Base-by-base conservation (phyloP, 2,888 invertebrate genomes). In the Tipula lateralis region DNA sequence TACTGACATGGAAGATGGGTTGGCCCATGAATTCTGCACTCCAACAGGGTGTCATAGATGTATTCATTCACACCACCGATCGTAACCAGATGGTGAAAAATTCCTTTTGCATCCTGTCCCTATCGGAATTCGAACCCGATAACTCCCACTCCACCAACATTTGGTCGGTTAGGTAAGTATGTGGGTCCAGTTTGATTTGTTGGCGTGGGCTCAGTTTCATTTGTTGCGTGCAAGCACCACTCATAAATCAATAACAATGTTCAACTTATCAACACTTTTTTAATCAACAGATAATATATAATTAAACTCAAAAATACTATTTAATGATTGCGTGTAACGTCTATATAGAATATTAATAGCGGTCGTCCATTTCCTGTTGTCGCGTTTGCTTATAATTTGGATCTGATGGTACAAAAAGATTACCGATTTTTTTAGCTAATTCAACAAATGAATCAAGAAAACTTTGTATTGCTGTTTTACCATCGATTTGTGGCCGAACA, bases 401-500 rank as follows among this genome's bases (percentile, higher is more conserved):
- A 32, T 82, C 32, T 30, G 82, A 82, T 82, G 82, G 82, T 32
- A 82, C 32, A 32, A 82, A 82, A 29, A 82, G 29, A 82, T 82
- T 82, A 30, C 82, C 82, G 19, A 82, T 30, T 82, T 82, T 82
- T 82, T 82, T 82, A 82, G 82, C 82, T 30, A 82, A n/a, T 2
- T 82, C 82, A 82, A 82, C 30, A 82, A 29, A 82, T 82, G 82
- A 16, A 30, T 82, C 82, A 30, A 82, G 5, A 82, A 82, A 82
- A 82, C 32, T 82, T 82, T 82, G 30, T 30, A 82, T 30, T 82
- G 32, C 82, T 16, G 82, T 30, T 29, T 32, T 29, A 82, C 82
- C 32, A 30, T 82, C 82, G 30, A 29, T 5, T 30, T 30, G 4
- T 30, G 29, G 82, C 7, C 30, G 29, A 29, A 82, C 82, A 82